phyloP scores from a whole-genome alignment of 2,797 vertebrate genomes.

The Alexandromys oeconomus region DNA sequence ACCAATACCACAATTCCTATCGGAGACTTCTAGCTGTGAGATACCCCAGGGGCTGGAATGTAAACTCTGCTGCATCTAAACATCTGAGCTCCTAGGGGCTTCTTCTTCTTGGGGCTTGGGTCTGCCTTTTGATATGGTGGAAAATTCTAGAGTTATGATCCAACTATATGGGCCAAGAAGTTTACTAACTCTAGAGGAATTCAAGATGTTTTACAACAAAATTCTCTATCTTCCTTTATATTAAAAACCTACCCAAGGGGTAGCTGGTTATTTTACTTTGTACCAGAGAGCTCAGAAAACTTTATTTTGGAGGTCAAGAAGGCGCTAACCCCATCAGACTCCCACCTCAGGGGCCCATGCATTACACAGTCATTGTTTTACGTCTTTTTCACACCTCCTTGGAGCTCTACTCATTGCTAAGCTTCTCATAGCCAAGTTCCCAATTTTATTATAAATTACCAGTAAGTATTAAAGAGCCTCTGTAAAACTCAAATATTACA shows the following conservation, averaged over 20 bases:
- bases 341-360: neutral
- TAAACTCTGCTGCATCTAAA: slow-evolving; percentile 13
- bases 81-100: neutral
- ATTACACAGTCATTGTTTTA: neutral
- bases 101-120: neutral
- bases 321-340: neutral
- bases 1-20: neutral
- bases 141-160: neutral
- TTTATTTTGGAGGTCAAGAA: neutral
- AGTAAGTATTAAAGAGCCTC: neutral
- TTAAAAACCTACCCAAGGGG: neutral
- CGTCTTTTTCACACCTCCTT: neutral
- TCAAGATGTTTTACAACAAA: neutral
- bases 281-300: slow-evolving; percentile 1
- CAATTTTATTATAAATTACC: neutral
- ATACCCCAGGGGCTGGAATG: neutral
- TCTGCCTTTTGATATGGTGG: neutral
- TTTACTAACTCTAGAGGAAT: slow-evolving; percentile 37
- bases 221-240: slow-evolving; percentile 1
- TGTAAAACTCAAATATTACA: neutral
- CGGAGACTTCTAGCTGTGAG: neutral
- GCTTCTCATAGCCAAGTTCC: neutral
- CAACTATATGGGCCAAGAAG: neutral
- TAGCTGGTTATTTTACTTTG: neutral
- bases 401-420: neutral